phyloP scores from a whole-genome alignment of 2,113 vertebrate genomes.

The Cynoglossus semilaevis region DNA sequence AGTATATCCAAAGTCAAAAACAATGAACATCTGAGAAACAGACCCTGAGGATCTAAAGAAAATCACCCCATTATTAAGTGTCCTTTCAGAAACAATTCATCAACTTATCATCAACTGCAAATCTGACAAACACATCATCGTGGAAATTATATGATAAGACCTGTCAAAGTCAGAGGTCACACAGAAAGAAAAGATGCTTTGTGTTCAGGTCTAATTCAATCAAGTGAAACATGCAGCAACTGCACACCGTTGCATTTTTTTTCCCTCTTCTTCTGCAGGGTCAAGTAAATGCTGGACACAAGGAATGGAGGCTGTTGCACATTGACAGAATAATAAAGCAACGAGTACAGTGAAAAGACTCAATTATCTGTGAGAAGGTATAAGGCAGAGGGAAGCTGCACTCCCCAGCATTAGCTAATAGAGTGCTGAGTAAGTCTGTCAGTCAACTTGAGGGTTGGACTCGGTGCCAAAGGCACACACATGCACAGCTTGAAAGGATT shows the following conservation, averaged over 20 bases:
- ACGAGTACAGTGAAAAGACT: slow-evolving; percentile 6
- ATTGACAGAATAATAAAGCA: slow-evolving; percentile 33
- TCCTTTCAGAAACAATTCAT: slow-evolving; percentile 17
- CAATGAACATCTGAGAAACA: slow-evolving; percentile 2
- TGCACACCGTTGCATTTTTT: background rate
- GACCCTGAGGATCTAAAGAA: slow-evolving; percentile 2
- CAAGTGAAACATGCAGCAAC: slow-evolving; percentile 27
- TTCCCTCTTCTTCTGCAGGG: slow-evolving; percentile 4
- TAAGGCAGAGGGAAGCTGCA: slow-evolving; percentile 38
- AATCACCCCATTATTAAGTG: slow-evolving; percentile 10
- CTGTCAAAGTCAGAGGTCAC: slow-evolving; percentile 11
- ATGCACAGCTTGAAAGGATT: slow-evolving; percentile 31
- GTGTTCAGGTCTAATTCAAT: slow-evolving; percentile 26
- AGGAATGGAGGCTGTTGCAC: slow-evolving; percentile 19
- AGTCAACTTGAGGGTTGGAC: slow-evolving; percentile 37
- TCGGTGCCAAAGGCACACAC: slow-evolving; percentile 42
- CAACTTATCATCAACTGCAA: slow-evolving; percentile 22
- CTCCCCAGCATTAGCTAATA: slow-evolving; percentile 71
- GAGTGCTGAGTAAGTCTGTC: slow-evolving; percentile 63
- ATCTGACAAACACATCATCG: slow-evolving; percentile 27
- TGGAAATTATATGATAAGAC: slow-evolving; percentile 27
- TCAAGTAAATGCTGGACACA: background rate
- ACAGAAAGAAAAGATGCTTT: slow-evolving; percentile 15
- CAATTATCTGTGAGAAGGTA: slow-evolving; percentile 25
- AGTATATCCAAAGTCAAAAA: slow-evolving; percentile 16